Evolutionary conservation across 1,140 invertebrate species (phyloP).

Genomic region (Oncopeltus fasciatus): DNA sequence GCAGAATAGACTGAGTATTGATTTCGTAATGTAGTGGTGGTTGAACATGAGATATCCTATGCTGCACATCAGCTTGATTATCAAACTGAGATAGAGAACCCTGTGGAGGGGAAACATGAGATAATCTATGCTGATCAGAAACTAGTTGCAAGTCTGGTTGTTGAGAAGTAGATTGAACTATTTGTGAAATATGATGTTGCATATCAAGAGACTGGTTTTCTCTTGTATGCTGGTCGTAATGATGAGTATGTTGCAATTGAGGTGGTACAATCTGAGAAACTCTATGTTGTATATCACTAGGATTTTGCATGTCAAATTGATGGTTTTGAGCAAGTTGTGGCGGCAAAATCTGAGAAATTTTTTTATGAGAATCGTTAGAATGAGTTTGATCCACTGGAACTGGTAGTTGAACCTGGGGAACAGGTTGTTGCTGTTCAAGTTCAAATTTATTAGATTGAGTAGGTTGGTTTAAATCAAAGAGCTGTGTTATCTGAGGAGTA

Average conservation of each 20-base stretch:
- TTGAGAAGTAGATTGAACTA: background rate
- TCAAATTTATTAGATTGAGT: background rate
- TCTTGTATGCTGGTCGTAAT: background rate
- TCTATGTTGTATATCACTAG: slow-evolving; percentile 7
- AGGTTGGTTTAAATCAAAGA: no score
- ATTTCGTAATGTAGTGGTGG: background rate
- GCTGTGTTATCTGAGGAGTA: background rate
- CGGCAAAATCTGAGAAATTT: background rate
- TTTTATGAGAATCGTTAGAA: background rate
- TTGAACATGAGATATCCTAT: slow-evolving; percentile 5
- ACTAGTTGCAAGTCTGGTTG: background rate
- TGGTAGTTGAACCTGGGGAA: background rate
- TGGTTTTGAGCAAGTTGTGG: background rate
- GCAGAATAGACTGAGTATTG: background rate
- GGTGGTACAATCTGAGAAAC: slow-evolving; percentile 4
- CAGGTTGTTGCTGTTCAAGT: background rate
- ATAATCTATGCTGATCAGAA: background rate
- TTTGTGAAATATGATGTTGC: background rate
- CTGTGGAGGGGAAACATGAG: background rate
- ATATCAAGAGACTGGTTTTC: background rate
- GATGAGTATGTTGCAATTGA: background rate
- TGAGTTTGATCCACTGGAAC: background rate
- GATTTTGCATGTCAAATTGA: background rate
- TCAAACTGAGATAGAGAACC: background rate
- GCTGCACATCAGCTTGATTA: background rate